Conservation (phyloP, 2,113 vertebrate genomes). For the Siniperca chuatsi region DNA sequence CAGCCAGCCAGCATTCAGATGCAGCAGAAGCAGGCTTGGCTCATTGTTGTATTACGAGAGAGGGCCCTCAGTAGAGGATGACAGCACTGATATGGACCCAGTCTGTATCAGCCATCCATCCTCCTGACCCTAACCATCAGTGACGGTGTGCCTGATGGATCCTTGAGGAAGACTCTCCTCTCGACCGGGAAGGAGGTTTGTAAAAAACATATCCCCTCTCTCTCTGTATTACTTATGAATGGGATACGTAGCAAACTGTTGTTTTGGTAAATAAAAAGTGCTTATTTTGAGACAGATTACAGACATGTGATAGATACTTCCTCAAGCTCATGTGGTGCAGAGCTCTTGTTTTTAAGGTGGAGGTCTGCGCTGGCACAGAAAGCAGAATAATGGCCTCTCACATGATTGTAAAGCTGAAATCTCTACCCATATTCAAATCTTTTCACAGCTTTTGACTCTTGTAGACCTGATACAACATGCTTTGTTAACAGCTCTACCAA, state of each 20-base stretch:
- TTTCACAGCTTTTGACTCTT: slow-evolving; percentile 17
- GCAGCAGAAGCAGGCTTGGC: slow-evolving; percentile 35
- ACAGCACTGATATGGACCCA: slow-evolving; percentile 29
- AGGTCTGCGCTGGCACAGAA: neutral
- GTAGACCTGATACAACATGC: neutral
- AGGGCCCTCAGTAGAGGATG: slow-evolving; percentile 29
- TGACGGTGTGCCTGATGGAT: slow-evolving; percentile 29
- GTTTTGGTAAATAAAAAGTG: slow-evolving; percentile 21
- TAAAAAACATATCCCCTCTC: slow-evolving; percentile 31
- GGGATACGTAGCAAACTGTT: slow-evolving; percentile 6
- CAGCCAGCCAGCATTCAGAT: slow-evolving; percentile 25
- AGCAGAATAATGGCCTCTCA: slow-evolving; percentile 26
- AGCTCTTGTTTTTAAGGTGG: slow-evolving; percentile 9
- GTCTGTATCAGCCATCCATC: slow-evolving; percentile 28
- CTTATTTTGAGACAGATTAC: slow-evolving; percentile 31
- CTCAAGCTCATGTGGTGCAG: slow-evolving; percentile 8
- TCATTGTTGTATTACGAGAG: slow-evolving; percentile 24
- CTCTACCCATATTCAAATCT: neutral
- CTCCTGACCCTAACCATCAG: slow-evolving; percentile 27
- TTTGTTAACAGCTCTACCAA: neutral
- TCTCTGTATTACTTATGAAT: slow-evolving; percentile 40
- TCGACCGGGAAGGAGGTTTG: neutral
- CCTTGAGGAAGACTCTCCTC: neutral
- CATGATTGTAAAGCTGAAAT: neutral
- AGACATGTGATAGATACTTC: slow-evolving; percentile 50